phyloP scores from a whole-genome alignment of 2,888 invertebrate genomes.

The Bembecia ichneumoniformis region DNA sequence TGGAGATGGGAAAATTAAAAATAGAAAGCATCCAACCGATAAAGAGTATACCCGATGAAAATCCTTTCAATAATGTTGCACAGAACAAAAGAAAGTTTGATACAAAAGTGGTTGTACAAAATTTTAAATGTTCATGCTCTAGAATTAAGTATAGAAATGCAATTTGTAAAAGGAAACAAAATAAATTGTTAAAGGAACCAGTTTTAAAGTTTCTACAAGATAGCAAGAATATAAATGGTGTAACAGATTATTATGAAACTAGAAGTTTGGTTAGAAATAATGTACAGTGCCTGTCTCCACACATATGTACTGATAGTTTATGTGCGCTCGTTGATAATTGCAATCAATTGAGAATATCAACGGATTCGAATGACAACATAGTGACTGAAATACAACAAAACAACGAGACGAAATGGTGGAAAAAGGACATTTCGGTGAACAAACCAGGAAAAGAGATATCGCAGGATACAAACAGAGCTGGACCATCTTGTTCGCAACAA shows the following conservation, averaged over 20 bases:
- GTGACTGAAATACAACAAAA: conserved; percentile 14
- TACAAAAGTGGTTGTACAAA: conserved; percentile 20
- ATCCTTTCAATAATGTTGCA: conserved; percentile 34
- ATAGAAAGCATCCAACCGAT: conserved; percentile 58
- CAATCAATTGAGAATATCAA: conserved; percentile 55
- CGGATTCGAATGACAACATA: conserved; percentile 18
- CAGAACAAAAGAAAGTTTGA: conserved; percentile 18
- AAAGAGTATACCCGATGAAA: conserved; percentile 33
- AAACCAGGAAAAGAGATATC: conserved; percentile 26
- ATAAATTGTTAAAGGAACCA: conserved; percentile 71
- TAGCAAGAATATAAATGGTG: conserved; percentile 16
- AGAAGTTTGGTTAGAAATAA: conserved; percentile 12
- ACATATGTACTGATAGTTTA: conserved; percentile 31
- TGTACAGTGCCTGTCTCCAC: conserved; percentile 1
- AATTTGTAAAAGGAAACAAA: conserved; percentile 50
- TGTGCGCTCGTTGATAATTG: conserved; percentile 57
- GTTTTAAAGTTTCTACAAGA: conserved; percentile 63
- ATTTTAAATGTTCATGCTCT: conserved; percentile 39
- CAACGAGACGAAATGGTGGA: conserved; percentile 46
- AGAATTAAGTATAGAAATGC: conserved; percentile 29
- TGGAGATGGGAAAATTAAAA: conserved; percentile 70
- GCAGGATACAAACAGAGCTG: conserved; percentile 34
- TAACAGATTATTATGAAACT: conserved; percentile 1
- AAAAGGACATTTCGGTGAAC: conserved; percentile 24
- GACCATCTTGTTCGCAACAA: conserved; percentile 82